These are phyloP conservation scores for Nematostella vectensis DNA, from an alignment of 92 coral and sea anemone genomes.

Conservation along the genomic window DNA sequence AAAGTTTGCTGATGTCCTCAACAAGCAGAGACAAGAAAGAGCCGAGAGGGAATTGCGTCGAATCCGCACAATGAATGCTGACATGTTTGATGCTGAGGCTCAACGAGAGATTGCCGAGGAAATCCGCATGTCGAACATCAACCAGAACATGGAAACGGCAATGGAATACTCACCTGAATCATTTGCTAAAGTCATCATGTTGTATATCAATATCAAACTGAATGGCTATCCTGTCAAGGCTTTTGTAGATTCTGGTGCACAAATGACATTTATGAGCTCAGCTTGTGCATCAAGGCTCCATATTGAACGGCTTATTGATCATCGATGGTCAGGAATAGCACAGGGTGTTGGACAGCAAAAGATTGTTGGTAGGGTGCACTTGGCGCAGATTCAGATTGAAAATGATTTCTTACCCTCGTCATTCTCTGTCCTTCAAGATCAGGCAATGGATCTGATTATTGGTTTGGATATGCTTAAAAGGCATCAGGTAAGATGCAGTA, in stretches of 20 bases:
- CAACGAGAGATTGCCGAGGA: slow-evolving; percentile 94
- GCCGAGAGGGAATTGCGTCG: slow-evolving; percentile 74
- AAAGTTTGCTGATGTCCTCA: slow-evolving; percentile 56
- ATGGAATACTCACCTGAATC: slow-evolving; percentile 96
- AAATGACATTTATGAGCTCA: slow-evolving; percentile 97
- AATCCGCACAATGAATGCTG: slow-evolving; percentile 88
- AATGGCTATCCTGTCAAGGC: slow-evolving; percentile 97
- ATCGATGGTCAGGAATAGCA: slow-evolving; percentile 89
- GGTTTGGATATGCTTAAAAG: slow-evolving; percentile 96
- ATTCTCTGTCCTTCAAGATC: slow-evolving; percentile 88
- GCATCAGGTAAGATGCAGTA: slow-evolving; percentile 71
- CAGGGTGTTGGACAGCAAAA: slow-evolving; percentile 98
- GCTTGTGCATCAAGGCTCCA: slow-evolving; percentile 93
- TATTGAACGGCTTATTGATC: slow-evolving; percentile 85
- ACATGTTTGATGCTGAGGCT: slow-evolving; percentile 83
- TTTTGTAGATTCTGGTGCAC: slow-evolving; percentile 98
- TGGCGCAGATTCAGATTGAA: slow-evolving; percentile 93
- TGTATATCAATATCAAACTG: slow-evolving; percentile 82
- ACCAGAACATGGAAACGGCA: slow-evolving; percentile 95
- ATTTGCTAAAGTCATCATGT: slow-evolving; percentile 85
- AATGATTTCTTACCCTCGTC: slow-evolving; percentile 89
- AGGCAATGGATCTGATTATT: slow-evolving; percentile 86
- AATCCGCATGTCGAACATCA: slow-evolving; percentile 81
- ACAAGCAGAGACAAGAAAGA: slow-evolving; percentile 68
- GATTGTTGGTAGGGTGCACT: slow-evolving; percentile 92